Conservation (phyloP, 2,797 vertebrate genomes). For the Gymnoscopelus braueri region DNA sequence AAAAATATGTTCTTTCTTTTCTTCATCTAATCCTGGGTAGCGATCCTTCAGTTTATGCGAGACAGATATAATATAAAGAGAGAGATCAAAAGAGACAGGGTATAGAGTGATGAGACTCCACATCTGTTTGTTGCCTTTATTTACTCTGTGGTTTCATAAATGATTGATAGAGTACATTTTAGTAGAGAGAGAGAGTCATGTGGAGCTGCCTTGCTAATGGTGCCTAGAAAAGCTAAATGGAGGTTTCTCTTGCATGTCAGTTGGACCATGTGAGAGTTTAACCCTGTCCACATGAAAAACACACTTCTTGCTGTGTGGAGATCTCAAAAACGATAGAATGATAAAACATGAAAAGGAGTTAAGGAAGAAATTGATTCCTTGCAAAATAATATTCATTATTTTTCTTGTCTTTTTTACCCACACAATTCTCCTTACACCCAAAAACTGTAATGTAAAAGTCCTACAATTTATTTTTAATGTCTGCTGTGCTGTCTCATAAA, state of each 20-base stretch:
- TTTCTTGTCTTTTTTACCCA: too few relatives aligned
- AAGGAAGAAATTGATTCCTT: too few relatives aligned
- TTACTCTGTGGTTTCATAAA: conserved; percentile 36
- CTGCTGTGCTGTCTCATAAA: too few relatives aligned
- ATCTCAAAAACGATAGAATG: too few relatives aligned
- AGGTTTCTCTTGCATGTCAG: not conserved
- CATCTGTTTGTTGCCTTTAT: conserved; percentile 20
- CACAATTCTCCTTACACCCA: too few relatives aligned
- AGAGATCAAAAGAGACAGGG: not conserved
- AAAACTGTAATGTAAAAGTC: too few relatives aligned
- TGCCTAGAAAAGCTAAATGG: not conserved
- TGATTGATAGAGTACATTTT: conserved; percentile 44
- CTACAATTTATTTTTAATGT: too few relatives aligned
- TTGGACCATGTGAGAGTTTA: not conserved
- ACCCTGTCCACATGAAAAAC: not conserved
- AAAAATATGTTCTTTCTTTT: not conserved
- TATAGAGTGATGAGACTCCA: conserved; percentile 3
- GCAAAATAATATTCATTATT: too few relatives aligned
- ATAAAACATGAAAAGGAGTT: too few relatives aligned
- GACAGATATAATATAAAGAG: not conserved
- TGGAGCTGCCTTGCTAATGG: conserved; percentile 32
- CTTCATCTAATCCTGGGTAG: not conserved
- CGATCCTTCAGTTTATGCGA: not conserved
- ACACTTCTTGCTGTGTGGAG: not conserved
- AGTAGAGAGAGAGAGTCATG: conserved; percentile 16